Evolutionary conservation across 2,113 vertebrate genomes (phyloP), one percentile per base, ranked within the genome.

Genomic region (Leucopsar rothschildi): DNA sequence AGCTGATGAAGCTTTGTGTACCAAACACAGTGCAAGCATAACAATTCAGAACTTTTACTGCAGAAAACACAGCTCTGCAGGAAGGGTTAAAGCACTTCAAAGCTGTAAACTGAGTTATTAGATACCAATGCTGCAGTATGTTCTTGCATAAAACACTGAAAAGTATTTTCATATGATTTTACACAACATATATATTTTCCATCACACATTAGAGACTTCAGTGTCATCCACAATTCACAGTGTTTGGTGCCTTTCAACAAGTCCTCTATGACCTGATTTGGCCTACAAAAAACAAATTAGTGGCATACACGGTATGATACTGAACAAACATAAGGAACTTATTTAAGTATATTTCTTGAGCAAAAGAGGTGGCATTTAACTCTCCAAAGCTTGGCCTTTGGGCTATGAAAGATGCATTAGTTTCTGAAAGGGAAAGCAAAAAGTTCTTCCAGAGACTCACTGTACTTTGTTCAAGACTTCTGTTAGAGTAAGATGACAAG

Each of bases 31-130:
- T 93, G 83, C 63, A 93, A 81, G 66, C 28, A 10, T 63, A 92
- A 73, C 84, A 97, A 82, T 96, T 78, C 53, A 86, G 88, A 96
- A 69, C 72, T 86, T 90, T 94, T 95, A 92, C 87, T 96, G 79
- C 72, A 97, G 81, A 52, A 91, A 93, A 95, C 63, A 57, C 56
- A 96, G 44, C 37, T 80, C 40, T 80, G 33, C 29, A 89, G 40
- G 86, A 97, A 82, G 35, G 23, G 15, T 78, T 94, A 57, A 85
- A 93, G 79, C 57, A 77, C 65, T 82, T 86, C 71, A 92, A 94
- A 96, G 50, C 57, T 93, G 89, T 84, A 75, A 96, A 92, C 71
- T 22, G 64, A 94, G 94, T 88, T 97, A 94, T 92, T 79, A 97
- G 86, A 93, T 90, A 66, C 39, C 75, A 88, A 39, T 60, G 39